A percentile compares a stretch with the other conserved stretches of the same genome.
These are phyloP conservation scores for Stigmatopora argus DNA, from an alignment of 2,113 vertebrate species.

Conservation along the genomic window DNA sequence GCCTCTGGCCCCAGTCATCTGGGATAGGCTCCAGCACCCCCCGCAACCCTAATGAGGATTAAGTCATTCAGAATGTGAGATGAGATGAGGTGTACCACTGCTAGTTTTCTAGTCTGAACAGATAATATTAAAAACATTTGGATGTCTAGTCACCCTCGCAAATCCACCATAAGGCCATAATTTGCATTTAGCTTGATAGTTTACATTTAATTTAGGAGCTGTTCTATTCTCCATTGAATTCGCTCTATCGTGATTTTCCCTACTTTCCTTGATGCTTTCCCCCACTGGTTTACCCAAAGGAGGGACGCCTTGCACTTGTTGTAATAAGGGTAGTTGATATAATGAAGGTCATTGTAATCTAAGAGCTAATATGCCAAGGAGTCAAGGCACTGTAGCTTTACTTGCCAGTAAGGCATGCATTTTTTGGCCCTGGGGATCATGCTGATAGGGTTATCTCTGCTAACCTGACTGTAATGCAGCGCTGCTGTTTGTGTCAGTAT, in stretches of 20 bases:
- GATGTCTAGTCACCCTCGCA: background rate
- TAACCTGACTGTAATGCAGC: constrained; percentile 76
- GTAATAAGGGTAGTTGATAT: constrained; percentile 75
- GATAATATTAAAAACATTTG: background rate
- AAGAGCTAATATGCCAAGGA: constrained; percentile 73
- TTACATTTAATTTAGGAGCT: constrained; percentile 13
- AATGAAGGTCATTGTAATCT: constrained; percentile 79
- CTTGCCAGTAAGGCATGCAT: constrained; percentile 66
- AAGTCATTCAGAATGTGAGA: no score
- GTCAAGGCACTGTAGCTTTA: constrained; percentile 70
- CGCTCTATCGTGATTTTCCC: constrained; percentile 44
- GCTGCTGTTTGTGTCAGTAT: constrained; percentile 64
- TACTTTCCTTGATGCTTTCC: constrained; percentile 57
- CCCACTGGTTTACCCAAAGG: constrained; percentile 62
- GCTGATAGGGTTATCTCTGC: constrained; percentile 75
- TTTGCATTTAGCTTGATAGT: background rate
- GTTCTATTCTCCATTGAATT: constrained; percentile 29
- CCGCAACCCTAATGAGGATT: no score
- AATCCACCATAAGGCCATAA: background rate
- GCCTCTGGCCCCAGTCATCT: no score
- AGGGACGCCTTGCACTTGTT: constrained; percentile 62
- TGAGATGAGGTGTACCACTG: no score
- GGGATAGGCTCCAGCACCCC: no score
- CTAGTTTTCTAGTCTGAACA: no score
- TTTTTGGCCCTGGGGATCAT: constrained; percentile 63